Evolutionary conservation across 2,888 invertebrate species (phyloP), one percentile per base, ranked within the genome.

Genomic region (Drosophila mercatorum): DNA sequence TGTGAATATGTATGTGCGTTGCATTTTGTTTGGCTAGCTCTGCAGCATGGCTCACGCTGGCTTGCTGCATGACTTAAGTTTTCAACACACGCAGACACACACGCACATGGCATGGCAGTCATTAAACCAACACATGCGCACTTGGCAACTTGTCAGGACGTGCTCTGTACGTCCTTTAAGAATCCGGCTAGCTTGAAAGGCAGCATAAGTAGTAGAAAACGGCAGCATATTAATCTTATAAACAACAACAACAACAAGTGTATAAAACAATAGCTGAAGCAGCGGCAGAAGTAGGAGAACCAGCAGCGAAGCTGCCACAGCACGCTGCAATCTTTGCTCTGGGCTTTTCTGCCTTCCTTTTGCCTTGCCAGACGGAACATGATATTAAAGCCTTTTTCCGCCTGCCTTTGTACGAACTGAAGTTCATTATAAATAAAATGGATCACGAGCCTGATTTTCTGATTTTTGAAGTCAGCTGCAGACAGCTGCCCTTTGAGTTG

Each of bases 121-220:
- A 82, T 80, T 80, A 75, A 75, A 79, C 61, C 61, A 66, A 68
- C 60, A 68, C 71, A 78, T 41, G 60, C 66, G 72, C 59, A 40
- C 55, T 68, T 60, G 64, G 61, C 68, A 62, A 66, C 72, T 75
- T 74, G 72, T 64, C 79, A 79, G 81, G 66, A 83, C 79, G 79
- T 77, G 80, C 75, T 61, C 75, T 49, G 68, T 68, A 66, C 61
- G 73, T 79, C 77, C 77, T 80, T 71, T 78, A 71, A 81, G 80
- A 68, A 70, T 55, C 43, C 57, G 72, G 68, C 61, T 65, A 68
- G 72, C 77, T 61, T 81, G 83, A 88, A 83, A 81, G 85, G 77
- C 88, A 85, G 81, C 85, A 85, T 85, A 88, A 86, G 86, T 83
- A 85, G 81, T 83, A 72, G 83, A 88, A 86, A 81, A 78, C 80